Conservation (phyloP, 2,113 vertebrate genomes). For the Fulica atra region DNA sequence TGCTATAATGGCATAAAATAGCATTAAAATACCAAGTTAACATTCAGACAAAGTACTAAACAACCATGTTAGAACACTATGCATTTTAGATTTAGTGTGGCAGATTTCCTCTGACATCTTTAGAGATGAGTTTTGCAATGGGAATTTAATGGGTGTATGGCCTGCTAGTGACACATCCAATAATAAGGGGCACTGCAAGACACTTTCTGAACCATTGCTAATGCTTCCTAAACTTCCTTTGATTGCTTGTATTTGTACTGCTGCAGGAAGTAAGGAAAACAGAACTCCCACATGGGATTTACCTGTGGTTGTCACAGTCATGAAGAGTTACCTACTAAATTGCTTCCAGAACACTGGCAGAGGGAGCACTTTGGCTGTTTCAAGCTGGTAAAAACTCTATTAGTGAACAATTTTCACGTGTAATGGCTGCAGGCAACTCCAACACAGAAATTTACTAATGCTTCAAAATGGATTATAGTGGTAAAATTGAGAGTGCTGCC, state of each 20-base stretch:
- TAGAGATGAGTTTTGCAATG: not conserved
- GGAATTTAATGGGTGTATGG: not conserved
- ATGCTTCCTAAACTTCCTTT: not conserved
- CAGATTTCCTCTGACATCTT: not conserved
- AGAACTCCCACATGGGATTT: conserved; percentile 9
- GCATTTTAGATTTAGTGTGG: not conserved
- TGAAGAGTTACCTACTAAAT: conserved; percentile 35
- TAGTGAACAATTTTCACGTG: conserved; percentile 24
- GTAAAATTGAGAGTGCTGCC: not conserved
- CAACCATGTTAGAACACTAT: not conserved
- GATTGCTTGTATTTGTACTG: not conserved
- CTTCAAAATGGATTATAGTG: conserved; percentile 12
- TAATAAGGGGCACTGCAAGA: not conserved
- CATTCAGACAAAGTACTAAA: not conserved
- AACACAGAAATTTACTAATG: conserved; percentile 34
- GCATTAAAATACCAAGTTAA: not conserved
- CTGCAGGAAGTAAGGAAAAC: not conserved
- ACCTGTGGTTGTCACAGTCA: conserved; percentile 7
- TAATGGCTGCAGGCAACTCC: not conserved
- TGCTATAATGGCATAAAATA: not conserved
- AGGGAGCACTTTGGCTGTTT: conserved; percentile 24
- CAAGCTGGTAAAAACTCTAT: conserved; percentile 38
- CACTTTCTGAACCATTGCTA: not conserved
- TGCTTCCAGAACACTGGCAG: conserved; percentile 1
- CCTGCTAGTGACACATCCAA: not conserved